Percentiles rank a stretch among this genome's conserved stretches.
Conservation (phyloP, 2,797 vertebrate genomes). For the Poeciliopsis presidionis region DNA sequence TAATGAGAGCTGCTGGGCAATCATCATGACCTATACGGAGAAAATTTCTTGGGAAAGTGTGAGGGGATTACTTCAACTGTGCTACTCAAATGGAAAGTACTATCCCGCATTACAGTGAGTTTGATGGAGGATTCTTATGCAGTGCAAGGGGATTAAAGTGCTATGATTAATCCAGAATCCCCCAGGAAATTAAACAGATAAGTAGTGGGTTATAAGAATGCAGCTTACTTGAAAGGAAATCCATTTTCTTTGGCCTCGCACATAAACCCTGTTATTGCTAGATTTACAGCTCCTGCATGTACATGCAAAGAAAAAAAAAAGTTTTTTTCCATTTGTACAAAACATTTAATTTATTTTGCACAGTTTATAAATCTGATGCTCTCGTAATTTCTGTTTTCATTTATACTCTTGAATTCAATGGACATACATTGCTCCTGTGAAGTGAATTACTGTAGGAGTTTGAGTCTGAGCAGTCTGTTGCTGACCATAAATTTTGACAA, state of each 20-base stretch:
- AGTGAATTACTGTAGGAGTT: slow-evolving; percentile 34
- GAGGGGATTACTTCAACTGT: slow-evolving; percentile 70
- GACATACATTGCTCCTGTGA: slow-evolving; percentile 26
- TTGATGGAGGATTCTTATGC: slow-evolving; percentile 74
- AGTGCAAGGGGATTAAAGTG: slow-evolving; percentile 80
- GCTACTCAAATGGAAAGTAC: slow-evolving; percentile 70
- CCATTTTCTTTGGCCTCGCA: slow-evolving; percentile 75
- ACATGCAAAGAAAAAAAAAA: slow-evolving; percentile 50
- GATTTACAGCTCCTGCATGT: slow-evolving; percentile 64
- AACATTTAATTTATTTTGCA: slow-evolving; percentile 54
- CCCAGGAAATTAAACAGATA: slow-evolving; percentile 82
- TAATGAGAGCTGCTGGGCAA: slow-evolving; percentile 72
- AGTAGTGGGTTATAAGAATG: slow-evolving; percentile 79
- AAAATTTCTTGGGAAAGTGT: slow-evolving; percentile 60
- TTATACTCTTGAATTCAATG: slow-evolving; percentile 61
- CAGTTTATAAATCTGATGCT: slow-evolving; percentile 44
- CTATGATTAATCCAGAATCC: slow-evolving; percentile 80
- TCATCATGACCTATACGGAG: slow-evolving; percentile 72
- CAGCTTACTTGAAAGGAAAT: slow-evolving; percentile 79
- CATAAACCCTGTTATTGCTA: slow-evolving; percentile 75
- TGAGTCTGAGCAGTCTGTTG: slow-evolving; percentile 23
- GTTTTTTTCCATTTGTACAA: slow-evolving; percentile 44
- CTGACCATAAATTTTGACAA: slow-evolving; percentile 30
- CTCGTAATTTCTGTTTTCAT: slow-evolving; percentile 61
- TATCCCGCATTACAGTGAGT: slow-evolving; percentile 70